Evolutionary conservation across 1,140 invertebrate genomes (phyloP).

Genomic region (Tetranychus cinnabarinus): DNA sequence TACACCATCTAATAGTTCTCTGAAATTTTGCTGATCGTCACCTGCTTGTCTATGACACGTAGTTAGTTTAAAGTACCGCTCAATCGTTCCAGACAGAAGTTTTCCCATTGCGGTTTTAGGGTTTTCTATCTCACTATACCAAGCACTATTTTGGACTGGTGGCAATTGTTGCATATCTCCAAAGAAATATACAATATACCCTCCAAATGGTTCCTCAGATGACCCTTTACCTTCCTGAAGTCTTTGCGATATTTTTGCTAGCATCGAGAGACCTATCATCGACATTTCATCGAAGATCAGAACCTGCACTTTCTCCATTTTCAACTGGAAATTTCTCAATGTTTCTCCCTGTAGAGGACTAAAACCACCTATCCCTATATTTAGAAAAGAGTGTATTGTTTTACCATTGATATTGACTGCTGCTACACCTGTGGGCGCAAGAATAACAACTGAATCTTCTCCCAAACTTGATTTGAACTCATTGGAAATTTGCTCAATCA

Average conservation of each 20-base stretch:
- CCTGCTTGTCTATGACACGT: not conserved
- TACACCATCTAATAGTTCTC: not conserved
- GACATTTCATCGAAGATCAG: not conserved
- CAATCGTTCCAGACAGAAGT: not conserved
- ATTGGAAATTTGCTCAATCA: not conserved
- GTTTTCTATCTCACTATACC: not conserved
- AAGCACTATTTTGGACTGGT: not conserved
- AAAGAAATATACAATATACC: not conserved
- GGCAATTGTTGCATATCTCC: not conserved
- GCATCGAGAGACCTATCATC: not conserved
- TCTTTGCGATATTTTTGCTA: not conserved
- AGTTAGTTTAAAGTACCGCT: not conserved
- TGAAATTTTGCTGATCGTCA: not conserved
- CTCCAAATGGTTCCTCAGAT: not conserved
- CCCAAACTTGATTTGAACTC: no score
- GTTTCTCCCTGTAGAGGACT: not conserved
- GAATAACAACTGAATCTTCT: not conserved
- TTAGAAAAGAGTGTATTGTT: not conserved
- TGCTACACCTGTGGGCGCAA: not conserved
- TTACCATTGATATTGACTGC: not conserved
- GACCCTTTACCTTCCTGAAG: not conserved
- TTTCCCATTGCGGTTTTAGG: not conserved
- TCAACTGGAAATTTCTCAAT: not conserved
- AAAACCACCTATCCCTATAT: not conserved
- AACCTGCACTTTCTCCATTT: not conserved